Conservation (phyloP, 2,797 vertebrate genomes). For the Coranthus polyacanthus region DNA sequence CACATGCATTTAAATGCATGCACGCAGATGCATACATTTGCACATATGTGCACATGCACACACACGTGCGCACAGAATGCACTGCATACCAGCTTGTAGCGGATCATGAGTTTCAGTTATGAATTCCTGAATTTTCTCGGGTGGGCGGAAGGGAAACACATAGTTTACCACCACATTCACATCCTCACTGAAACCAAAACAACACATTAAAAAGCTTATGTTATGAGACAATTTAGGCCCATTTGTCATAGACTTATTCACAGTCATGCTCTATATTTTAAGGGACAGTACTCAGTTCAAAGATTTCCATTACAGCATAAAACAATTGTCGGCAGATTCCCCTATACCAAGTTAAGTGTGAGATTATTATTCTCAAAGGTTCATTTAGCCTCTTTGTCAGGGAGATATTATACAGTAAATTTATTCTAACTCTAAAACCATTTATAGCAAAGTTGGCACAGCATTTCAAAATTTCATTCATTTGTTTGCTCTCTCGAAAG, state of each 20-base stretch:
- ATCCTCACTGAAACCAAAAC: slow-evolving; percentile 12
- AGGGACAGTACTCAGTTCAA: not conserved
- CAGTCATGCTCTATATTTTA: slow-evolving; percentile 12
- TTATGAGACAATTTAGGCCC: slow-evolving; percentile 11
- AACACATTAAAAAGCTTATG: slow-evolving; percentile 5
- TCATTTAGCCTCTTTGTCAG: not conserved
- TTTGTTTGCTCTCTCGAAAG: slow-evolving; percentile 2
- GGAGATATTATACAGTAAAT: not conserved
- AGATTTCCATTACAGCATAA: slow-evolving; percentile 15
- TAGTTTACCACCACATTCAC: slow-evolving; percentile 9
- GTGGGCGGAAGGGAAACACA: slow-evolving; percentile 31
- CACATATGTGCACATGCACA: slow-evolving; percentile 33
- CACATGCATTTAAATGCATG: slow-evolving; percentile 12
- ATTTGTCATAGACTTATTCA: slow-evolving; percentile 14
- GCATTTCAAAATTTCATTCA: no score
- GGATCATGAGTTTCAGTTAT: slow-evolving; percentile 47
- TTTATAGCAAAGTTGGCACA: no score
- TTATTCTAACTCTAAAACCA: no score
- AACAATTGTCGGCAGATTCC: slow-evolving; percentile 5
- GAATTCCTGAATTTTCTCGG: slow-evolving; percentile 44
- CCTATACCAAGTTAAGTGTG: slow-evolving; percentile 3
- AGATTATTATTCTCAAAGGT: not conserved
- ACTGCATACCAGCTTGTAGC: slow-evolving; percentile 24
- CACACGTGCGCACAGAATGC: slow-evolving; percentile 29
- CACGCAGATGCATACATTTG: slow-evolving; percentile 36